Base-by-base conservation (phyloP, 2,113 vertebrate genomes). In the Dicentrarchus labrax region DNA sequence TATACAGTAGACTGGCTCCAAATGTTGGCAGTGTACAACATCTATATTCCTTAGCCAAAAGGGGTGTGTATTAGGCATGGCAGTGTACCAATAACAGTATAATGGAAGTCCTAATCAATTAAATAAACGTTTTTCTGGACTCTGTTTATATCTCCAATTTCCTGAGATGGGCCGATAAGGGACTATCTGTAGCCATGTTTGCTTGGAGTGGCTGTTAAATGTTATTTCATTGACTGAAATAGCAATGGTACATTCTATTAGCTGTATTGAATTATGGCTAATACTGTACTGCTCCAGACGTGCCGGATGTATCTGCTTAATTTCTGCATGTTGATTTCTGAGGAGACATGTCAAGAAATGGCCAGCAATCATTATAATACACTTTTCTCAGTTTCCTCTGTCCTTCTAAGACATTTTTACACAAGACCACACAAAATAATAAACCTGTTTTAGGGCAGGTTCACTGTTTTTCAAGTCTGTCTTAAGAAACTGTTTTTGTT, bases 41-140 rank as follows among this genome's bases (percentile, higher is more conserved):
- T 50, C 66, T 68, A 60, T 73, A 45, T 74, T 59, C 30, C 50
- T 56, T 19, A 16, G 21, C 70, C 51, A 75, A 48, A 80, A 48
- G 8, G 10, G 56, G 13, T 57, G 57, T 68, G 15, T 76, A 21
- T 65, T 86, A 65, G 47, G 54, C 17, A 38, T 79, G 75, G 68
- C 62, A 70, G 62, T 21, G 22, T 56, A 59, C 73, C 71, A 88
- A 48, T 43, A 59, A 68, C 53, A 69, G 38, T 8, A 76, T 6
- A 61, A 74, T 79, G 73, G 76, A 80, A 79, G 24, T 69, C 57
- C 11, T 76, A 73, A 86, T 86, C 72, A 89, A 88, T 91, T 67
- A 82, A 88, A 88, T 64, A 59, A 83, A 84, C 30, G 1, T 0
- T 75, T 73, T 83, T 48, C 61, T 78, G 56, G 8, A 43, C n/a